Conservation (phyloP, 2,113 vertebrate species). For the Aix galericulata region DNA sequence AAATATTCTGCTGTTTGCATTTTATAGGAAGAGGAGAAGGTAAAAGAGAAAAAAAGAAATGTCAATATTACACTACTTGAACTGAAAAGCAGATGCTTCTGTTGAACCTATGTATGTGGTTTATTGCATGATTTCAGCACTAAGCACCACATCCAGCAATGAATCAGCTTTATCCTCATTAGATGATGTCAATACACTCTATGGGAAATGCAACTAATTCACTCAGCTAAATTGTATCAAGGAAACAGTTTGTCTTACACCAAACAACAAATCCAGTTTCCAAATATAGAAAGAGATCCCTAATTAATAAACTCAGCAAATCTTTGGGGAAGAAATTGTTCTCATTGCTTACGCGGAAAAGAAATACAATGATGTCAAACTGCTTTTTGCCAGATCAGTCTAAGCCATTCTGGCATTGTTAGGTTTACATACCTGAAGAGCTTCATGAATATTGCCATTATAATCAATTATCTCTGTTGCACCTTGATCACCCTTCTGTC, state of each 20-base stretch:
- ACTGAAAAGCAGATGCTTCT: slow-evolving; percentile 39
- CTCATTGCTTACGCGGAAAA: not conserved
- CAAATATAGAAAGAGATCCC: slow-evolving; percentile 11
- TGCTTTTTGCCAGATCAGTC: not conserved
- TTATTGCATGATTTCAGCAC: slow-evolving; percentile 33
- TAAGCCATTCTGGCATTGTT: not conserved
- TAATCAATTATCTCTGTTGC: slow-evolving; percentile 98
- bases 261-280: slow-evolving; percentile 30
- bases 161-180: slow-evolving; percentile 20
- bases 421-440: slow-evolving; percentile 87
- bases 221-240: slow-evolving; percentile 27
- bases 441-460: slow-evolving; percentile 97
- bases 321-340: not conserved
- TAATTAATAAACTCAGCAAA: not conserved
- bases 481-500: slow-evolving; percentile 95
- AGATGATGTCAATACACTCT: slow-evolving; percentile 22
- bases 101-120: slow-evolving; percentile 9
- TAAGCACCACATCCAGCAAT: not conserved
- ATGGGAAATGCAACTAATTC: slow-evolving; percentile 10
- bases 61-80: not conserved
- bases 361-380: not conserved
- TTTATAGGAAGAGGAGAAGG: not conserved
- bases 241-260: slow-evolving; percentile 20
- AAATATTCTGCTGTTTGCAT: slow-evolving; percentile 22
- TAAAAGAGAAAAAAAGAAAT: not conserved